Evolutionary conservation across 2,113 vertebrate genomes (phyloP).

Genomic region (Chloropsis cyanopogon): DNA sequence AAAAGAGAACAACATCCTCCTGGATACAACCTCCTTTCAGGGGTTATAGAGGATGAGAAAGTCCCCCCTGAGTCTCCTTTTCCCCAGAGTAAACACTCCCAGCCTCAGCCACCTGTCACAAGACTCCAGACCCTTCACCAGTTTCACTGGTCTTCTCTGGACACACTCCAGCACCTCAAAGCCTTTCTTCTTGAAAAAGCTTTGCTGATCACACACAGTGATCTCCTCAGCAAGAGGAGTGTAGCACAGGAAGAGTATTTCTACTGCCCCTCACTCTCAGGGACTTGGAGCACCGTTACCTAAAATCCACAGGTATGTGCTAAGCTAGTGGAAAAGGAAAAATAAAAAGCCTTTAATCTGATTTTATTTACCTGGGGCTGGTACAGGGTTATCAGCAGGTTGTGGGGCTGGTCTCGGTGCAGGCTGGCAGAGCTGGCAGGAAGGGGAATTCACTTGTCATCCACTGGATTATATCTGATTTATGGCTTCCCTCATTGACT

Average conservation of each 20-base stretch:
- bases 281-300: not conserved
- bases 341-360: not conserved
- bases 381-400: not conserved
- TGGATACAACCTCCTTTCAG: not conserved
- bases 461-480: not conserved
- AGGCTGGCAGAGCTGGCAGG: not conserved
- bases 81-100: not conserved
- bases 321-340: not conserved
- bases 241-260: not conserved
- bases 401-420: not conserved
- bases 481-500: not conserved
- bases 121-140: not conserved
- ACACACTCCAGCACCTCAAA: not conserved
- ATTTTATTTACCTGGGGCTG: not conserved
- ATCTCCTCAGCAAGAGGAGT: not conserved
- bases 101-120: not conserved
- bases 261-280: not conserved
- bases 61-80: not conserved
- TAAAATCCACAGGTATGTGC: not conserved
- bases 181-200: not conserved
- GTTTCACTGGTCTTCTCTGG: not conserved
- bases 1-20: not conserved
- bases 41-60: fast-evolving
- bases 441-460: not conserved
- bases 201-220: not conserved